A percentile compares a stretch with the other conserved stretches of the same genome.
Evolutionary conservation across 2,888 invertebrate genomes (phyloP).

Genomic region (Hydroisotoma schaefferi): DNA sequence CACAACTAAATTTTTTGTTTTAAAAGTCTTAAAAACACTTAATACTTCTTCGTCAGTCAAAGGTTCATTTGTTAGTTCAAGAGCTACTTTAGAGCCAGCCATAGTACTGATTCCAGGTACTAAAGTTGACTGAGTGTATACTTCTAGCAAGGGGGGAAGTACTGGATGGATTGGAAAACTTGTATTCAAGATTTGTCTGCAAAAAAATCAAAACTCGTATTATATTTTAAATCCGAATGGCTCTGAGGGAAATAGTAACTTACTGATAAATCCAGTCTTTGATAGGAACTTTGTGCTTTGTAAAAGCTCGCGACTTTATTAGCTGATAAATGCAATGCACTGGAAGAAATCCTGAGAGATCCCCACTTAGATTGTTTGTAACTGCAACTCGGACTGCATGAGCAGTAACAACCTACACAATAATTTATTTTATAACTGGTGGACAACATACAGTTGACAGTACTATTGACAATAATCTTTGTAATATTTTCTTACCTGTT

Average conservation of each 20-base stretch:
- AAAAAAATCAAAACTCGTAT: conserved; percentile 12
- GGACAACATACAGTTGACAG: not conserved
- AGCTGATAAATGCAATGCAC: conserved; percentile 95
- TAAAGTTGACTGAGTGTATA: conserved; percentile 88
- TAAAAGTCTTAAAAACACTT: conserved; percentile 71
- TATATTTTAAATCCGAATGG: not conserved
- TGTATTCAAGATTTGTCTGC: conserved; percentile 79
- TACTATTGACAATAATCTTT: not conserved
- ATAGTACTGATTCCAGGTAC: conserved; percentile 59
- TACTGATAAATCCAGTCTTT: conserved; percentile 85
- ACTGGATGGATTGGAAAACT: conserved; percentile 89
- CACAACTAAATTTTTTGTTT: conserved; percentile 62
- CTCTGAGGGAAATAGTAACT: not conserved
- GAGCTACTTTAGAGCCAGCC: conserved; percentile 58
- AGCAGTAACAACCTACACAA: conserved; percentile 73
- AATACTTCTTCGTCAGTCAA: conserved; percentile 85
- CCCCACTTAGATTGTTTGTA: conserved; percentile 80
- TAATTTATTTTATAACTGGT: not conserved
- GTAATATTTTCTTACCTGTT: conserved; percentile 62
- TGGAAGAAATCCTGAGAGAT: conserved; percentile 85
- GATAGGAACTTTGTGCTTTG: conserved; percentile 92
- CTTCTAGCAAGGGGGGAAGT: conserved; percentile 86
- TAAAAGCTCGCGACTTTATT: conserved; percentile 87
- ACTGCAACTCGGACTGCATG: conserved; percentile 96
- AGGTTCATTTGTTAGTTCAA: conserved; percentile 84